These are phyloP conservation scores for Heterodera carotae DNA, from an alignment of 1,140 invertebrate genomes.

Conservation along the genomic window DNA sequence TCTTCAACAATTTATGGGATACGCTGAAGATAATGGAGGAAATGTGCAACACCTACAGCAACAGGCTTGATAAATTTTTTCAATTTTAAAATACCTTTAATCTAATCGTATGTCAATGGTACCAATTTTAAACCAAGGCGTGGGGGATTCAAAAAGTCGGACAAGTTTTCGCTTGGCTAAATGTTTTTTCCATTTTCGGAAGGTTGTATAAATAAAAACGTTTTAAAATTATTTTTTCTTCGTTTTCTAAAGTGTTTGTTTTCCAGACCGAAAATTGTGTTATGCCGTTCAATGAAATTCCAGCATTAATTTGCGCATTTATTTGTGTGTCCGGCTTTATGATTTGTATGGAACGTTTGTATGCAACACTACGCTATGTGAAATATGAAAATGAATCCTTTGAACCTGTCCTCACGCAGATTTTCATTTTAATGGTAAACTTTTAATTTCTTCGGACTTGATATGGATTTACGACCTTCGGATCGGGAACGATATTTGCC, in stretches of 20 bases:
- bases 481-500: no score
- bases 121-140: no score
- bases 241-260: neutral
- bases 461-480: no score
- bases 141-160: no score
- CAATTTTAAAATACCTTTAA: no score
- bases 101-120: no score
- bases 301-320: conserved; percentile 9
- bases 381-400: conserved; percentile 33
- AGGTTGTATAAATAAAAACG: no score
- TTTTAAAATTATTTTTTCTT: no score
- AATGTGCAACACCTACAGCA: no score
- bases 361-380: conserved; percentile 21
- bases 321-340: conserved; percentile 12
- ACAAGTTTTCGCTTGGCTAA: no score
- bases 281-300: neutral
- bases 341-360: conserved; percentile 24
- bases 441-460: neutral
- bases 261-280: neutral
- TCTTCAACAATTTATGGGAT: neutral
- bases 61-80: no score
- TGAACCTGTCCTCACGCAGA: neutral
- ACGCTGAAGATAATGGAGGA: neutral
- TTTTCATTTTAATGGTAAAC: neutral
- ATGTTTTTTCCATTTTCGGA: no score